Base-by-base conservation (phyloP, 2,113 vertebrate species). In the Vidua chalybeata region DNA sequence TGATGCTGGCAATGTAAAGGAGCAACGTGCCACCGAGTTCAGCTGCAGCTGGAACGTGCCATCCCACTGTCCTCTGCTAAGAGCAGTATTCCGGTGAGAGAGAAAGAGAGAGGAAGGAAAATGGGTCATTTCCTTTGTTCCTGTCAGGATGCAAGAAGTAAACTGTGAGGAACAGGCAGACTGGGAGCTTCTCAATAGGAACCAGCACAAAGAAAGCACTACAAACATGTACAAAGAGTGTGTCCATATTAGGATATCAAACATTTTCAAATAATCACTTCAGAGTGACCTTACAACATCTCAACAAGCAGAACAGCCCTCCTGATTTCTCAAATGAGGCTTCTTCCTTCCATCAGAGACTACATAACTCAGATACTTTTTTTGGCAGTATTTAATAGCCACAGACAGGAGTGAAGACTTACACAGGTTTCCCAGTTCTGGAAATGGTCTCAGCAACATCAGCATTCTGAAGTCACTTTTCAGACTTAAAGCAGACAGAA, bases 111-210 rank as follows among this genome's bases (percentile, higher is more conserved):
- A 79, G 85, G 93, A 98, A 97, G 97, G 93, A 97, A 97, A 93
- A 88, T 85, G 94, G 94, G 78, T 95, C 94, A 97, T 93, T 97
- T 97, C 97, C 97, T 96, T 74, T 96, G 95, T 84, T 96, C 91
- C 76, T 91, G 86, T 71, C 84, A 95, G 96, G 96, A 96, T 95
- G 92, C 61, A 95, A 96, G 92, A 95, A 96, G 75, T 90, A 90
- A 97, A 95, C 91, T 78, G 79, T 63, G 74, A 85, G 64, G 52
- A 91, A 62, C 58, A 84, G 69, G 64, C 86, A 84, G 68, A 46
- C 69, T 77, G 90, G 77, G 79, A 96, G 85, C 92, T 96, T 95
- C 96, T 94, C 87, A 94, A 71, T 63, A 88, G 55, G 43, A 72
- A 48, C 43, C 7, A 87, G 90, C 75, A 95, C 88, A 96, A 94